Conservation (phyloP, 2,888 invertebrate species). For the Malthinus flaveolus region DNA sequence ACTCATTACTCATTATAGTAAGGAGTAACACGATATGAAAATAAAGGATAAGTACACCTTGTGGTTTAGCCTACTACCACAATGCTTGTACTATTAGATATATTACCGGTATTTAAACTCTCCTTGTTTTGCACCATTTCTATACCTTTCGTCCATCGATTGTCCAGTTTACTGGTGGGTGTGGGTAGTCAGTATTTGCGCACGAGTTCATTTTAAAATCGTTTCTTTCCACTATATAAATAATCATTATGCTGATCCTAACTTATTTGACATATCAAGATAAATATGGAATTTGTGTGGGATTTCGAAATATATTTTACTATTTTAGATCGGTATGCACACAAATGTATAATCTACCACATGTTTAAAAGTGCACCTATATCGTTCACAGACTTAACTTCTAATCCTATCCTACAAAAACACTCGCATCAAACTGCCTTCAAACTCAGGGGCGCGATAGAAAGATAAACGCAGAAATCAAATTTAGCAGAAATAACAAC, state of each 20-base stretch:
- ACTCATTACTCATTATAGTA: constrained; percentile 6
- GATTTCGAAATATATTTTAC: constrained; percentile 13
- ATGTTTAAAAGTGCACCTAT: too few species aligned
- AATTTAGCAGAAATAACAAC: too few species aligned
- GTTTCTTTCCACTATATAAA: constrained; percentile 30
- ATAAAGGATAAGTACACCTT: constrained; percentile 33
- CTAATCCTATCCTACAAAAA: too few species aligned
- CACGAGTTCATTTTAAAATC: constrained; percentile 25
- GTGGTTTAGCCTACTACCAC: constrained; percentile 30
- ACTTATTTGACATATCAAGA: constrained; percentile 35
- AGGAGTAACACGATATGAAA: constrained; percentile 33
- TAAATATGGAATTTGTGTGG: constrained; percentile 36
- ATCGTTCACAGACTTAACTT: too few species aligned
- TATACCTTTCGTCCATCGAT: constrained; percentile 18
- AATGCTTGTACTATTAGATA: constrained; percentile 32
- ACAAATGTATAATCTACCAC: background rate
- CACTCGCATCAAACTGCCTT: too few species aligned
- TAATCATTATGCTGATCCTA: constrained; percentile 35
- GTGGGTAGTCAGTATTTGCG: constrained; percentile 19
- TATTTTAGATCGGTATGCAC: constrained; percentile 9
- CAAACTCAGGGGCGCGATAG: too few species aligned
- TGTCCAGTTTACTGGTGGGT: constrained; percentile 13
- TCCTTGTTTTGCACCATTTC: constrained; percentile 18
- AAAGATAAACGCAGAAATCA: too few species aligned
- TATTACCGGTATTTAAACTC: constrained; percentile 23